Conservation (phyloP, 2,888 invertebrate genomes). For the Acheta domesticus region DNA sequence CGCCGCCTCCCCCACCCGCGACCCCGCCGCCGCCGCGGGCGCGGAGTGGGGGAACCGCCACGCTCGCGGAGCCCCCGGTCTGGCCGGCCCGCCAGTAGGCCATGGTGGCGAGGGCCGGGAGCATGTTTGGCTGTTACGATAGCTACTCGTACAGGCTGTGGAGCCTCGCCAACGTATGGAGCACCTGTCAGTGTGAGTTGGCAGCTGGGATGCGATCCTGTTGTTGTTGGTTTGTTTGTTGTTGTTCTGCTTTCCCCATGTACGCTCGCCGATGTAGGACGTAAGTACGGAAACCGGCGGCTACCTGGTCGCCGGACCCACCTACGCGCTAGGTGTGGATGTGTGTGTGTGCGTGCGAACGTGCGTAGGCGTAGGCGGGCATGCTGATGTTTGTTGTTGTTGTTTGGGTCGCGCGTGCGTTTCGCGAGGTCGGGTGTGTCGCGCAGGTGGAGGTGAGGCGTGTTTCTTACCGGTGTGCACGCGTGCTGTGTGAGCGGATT, state of each 20-base stretch:
- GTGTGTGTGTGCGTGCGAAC: neutral
- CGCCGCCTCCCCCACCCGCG: conserved; percentile 49
- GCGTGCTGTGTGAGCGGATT: too few relatives aligned
- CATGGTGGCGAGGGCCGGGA: conserved; percentile 77
- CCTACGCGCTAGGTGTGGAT: neutral
- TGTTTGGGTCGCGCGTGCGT: too few relatives aligned
- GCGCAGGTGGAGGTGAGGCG: too few relatives aligned
- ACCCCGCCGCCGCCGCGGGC: conserved; percentile 46
- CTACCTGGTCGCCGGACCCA: neutral
- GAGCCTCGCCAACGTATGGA: conserved; percentile 74
- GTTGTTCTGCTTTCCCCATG: neutral
- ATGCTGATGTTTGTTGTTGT: neutral
- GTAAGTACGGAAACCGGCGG: too few relatives aligned
- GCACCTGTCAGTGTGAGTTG: conserved; percentile 69
- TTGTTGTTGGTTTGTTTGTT: neutral
- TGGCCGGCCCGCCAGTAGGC: conserved; percentile 57
- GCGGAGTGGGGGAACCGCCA: neutral
- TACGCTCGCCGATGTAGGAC: neutral
- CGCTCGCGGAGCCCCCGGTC: conserved; percentile 22
- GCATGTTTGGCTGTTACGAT: conserved; percentile 72
- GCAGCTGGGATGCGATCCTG: neutral
- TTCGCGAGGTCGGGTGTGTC: too few relatives aligned
- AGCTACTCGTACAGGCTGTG: conserved; percentile 73
- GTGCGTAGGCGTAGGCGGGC: neutral
- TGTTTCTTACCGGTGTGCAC: too few relatives aligned